These are phyloP conservation scores for Puffinus mauretanicus DNA, from an alignment of 2,113 vertebrate species.

Conservation along the genomic window DNA sequence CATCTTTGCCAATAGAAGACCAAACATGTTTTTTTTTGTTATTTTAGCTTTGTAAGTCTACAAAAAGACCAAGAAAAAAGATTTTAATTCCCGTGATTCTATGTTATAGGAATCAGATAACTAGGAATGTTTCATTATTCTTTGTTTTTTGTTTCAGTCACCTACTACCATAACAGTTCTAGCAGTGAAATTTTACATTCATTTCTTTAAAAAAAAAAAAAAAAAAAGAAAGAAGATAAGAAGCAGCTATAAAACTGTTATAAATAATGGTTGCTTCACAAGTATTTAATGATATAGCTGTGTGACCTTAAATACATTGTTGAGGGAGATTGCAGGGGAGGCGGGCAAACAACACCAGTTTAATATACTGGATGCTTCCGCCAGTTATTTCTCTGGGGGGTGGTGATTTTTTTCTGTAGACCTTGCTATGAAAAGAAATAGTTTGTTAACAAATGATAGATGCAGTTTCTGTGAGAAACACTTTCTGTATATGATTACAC, in stretches of 20 bases:
- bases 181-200: not conserved
- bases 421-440: not conserved
- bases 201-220: not conserved
- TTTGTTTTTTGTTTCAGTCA: not conserved
- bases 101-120: not conserved
- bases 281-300: not conserved
- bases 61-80: not conserved
- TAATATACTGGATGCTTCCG: not conserved
- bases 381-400: not conserved
- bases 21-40: not conserved
- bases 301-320: not conserved
- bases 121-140: not conserved
- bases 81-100: not conserved
- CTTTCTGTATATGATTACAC: not conserved
- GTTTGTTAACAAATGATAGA: not conserved
- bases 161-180: not conserved
- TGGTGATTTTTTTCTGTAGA: not conserved
- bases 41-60: not conserved
- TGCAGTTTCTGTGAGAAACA: not conserved
- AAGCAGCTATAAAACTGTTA: not conserved
- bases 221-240: not conserved
- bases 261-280: not conserved
- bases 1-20: not conserved
- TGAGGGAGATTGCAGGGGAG: not conserved
- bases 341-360: not conserved